Evolutionary conservation across 2,797 vertebrate genomes (phyloP), one percentile per base, ranked within the genome.

Genomic region (Caiman crocodilus): DNA sequence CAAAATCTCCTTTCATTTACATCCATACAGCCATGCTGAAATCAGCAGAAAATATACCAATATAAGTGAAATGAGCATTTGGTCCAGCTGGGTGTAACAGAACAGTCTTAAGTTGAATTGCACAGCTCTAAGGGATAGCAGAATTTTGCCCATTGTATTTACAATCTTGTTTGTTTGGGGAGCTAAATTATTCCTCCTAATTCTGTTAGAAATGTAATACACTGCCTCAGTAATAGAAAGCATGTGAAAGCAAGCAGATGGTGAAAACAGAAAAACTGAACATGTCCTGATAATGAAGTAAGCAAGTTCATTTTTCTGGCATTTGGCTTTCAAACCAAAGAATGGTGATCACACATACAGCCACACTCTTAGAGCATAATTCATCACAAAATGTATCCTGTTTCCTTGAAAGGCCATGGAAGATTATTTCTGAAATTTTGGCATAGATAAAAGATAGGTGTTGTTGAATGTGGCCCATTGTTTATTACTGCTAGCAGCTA

Each of bases 221-320:
- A 15, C 94, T 93, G 94, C 95, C 90, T 93, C 85, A 76, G 95
- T 96, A 96, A 96, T 86, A 76, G 90, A 94, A 95, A 96, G 94
- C 94, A 95, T 90, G 94, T 96, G 95, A 96, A 97, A 97, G 95
- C 93, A 96, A 96, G 94, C 96, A 97, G 96, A 97, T 97, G 96
- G 96, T 94, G 92, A 92, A 95, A 92, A 82, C 86, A 96, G 84
- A 94, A 96, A 97, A 92, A 96, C 16, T 32, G 87, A 93, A 95
- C 87, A 76, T 96, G 92, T 95, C 91, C 93, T 95, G 95, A 96
- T 97, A 97, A 95, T 92, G 90, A 96, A 96, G 96, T 95, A 96
- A 96, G 96, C 95, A 94, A 96, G 93, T 95, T 96, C 94, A 94
- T 96, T 95, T 97, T 96, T 96, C 93, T 97, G 97, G 94, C 95